Base-by-base conservation (phyloP, 2,888 invertebrate genomes). In the Eupithecia vulgata region DNA sequence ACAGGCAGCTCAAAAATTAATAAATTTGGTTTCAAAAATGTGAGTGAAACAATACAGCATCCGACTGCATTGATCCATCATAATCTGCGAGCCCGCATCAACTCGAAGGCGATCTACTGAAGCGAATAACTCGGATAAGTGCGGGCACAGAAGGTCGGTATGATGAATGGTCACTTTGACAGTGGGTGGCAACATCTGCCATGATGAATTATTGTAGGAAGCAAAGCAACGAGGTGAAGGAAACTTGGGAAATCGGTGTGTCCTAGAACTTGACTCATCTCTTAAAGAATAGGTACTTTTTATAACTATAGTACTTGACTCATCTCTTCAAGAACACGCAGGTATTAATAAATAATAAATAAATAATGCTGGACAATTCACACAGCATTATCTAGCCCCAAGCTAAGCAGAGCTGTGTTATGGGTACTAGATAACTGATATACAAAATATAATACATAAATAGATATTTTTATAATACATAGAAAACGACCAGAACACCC, bases 121-220 rank as follows among this genome's bases (percentile, higher is more conserved):
- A 65, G 68, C 68, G 65, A 40, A 66, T 37, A 68, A 64, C 34
- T 62, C 67, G 52, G 68, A 65, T 68, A 74, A 65, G 68, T 52
- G 48, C 48, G 48, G 21, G n/a, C 48, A 52, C 48, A 21, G 45
- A 45, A 71, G 68, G 71, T 35, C 59, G 45, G 35, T 73, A 77
- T 65, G 76, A 65, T 73, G 64, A 74, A 52, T 71, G 66, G 61
- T 48, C 40, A 3, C 37, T 66, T 21, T 52, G 68, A 59, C 61
- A 71, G 71, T 68, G 68, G 68, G 68, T 71, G 71, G 74, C 61
- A 66, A 66, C 71, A 61, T 61, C 70, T 71, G 59, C 74, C 74
- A 66, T 68, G 66, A 71, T 68, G 65, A 74, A 70, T 74, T 65
- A 66, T 65, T 71, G 62, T 48, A 68, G 68, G 45, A 68, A 59